Conservation (phyloP, 2,888 invertebrate species). For the Melanophora roralis region DNA sequence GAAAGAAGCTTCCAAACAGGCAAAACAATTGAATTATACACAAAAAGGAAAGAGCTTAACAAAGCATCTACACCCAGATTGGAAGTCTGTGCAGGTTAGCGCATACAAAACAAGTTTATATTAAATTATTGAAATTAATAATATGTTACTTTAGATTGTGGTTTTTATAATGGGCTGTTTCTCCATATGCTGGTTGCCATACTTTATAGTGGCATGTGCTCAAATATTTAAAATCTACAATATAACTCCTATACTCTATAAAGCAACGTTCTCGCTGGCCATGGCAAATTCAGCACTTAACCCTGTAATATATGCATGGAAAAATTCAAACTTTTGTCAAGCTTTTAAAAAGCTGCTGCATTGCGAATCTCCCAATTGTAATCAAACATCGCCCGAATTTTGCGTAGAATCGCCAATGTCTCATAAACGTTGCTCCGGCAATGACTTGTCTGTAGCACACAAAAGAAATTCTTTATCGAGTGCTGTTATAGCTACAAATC, state of each 20-base stretch:
- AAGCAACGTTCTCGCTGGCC: constrained; percentile 83
- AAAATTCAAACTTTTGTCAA: constrained; percentile 86
- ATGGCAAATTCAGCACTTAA: constrained; percentile 89
- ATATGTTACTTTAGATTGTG: constrained; percentile 81
- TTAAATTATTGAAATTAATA: background rate
- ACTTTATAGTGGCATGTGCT: constrained; percentile 83
- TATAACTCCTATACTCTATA: constrained; percentile 80
- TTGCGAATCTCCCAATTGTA: constrained; percentile 81
- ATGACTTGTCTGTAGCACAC: background rate
- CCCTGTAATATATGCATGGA: constrained; percentile 91
- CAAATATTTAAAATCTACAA: constrained; percentile 80
- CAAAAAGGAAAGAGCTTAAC: constrained; percentile 71
- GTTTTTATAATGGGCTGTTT: constrained; percentile 87
- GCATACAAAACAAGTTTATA: background rate
- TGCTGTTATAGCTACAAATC: constrained; percentile 27
- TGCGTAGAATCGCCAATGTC: constrained; percentile 4
- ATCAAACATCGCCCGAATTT: constrained; percentile 31
- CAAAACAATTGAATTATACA: constrained; percentile 82
- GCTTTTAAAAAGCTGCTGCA: constrained; percentile 84
- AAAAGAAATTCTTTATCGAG: constrained; percentile 39
- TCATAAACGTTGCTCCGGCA: constrained; percentile 13
- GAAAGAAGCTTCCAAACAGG: constrained; percentile 86
- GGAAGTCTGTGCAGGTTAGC: constrained; percentile 86
- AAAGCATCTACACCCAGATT: constrained; percentile 78
- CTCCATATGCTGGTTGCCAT: constrained; percentile 89